Evolutionary conservation across 2,888 invertebrate species (phyloP).

Genomic region (Hirtodrosophila duncani): DNA sequence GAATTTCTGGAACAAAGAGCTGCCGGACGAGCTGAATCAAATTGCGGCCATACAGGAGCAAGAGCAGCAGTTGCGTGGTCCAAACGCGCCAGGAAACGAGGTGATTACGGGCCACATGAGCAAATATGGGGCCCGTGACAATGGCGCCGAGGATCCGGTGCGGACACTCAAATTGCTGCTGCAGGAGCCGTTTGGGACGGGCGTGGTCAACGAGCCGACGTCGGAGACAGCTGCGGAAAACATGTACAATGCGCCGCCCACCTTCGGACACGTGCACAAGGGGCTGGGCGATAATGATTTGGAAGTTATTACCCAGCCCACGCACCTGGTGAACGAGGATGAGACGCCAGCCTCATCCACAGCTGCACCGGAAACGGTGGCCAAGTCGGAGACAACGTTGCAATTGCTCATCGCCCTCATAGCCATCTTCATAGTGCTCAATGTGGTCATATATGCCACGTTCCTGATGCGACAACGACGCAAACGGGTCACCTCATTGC

Average conservation of each 20-base stretch:
- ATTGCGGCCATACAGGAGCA: constrained; percentile 75
- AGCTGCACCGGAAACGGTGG: constrained; percentile 73
- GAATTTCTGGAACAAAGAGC: constrained; percentile 89
- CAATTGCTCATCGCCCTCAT: constrained; percentile 83
- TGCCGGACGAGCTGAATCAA: constrained; percentile 85
- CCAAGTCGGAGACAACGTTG: constrained; percentile 82
- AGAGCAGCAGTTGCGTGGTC: constrained; percentile 52
- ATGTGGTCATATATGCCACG: constrained; percentile 79
- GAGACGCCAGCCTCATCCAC: constrained; percentile 2
- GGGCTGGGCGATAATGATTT: constrained; percentile 22
- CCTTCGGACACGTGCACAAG: constrained; percentile 67
- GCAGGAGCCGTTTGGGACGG: constrained; percentile 63
- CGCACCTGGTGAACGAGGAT: background rate
- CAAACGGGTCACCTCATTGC: constrained; percentile 59
- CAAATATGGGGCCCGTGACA: constrained; percentile 75
- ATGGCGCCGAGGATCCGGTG: constrained; percentile 76
- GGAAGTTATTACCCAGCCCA: constrained; percentile 22
- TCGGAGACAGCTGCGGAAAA: constrained; percentile 68
- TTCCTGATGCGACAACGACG: constrained; percentile 75
- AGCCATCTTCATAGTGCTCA: constrained; percentile 85
- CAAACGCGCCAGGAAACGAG: constrained; percentile 50
- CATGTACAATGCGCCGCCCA: constrained; percentile 78
- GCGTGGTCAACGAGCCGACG: constrained; percentile 35
- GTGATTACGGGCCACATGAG: constrained; percentile 78
- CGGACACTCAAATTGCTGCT: constrained; percentile 74